Percentiles rank a stretch among this genome's conserved stretches.
These are phyloP conservation scores for Orthochromis indermauri DNA, from an alignment of 2,113 vertebrate species.

Conservation along the genomic window DNA sequence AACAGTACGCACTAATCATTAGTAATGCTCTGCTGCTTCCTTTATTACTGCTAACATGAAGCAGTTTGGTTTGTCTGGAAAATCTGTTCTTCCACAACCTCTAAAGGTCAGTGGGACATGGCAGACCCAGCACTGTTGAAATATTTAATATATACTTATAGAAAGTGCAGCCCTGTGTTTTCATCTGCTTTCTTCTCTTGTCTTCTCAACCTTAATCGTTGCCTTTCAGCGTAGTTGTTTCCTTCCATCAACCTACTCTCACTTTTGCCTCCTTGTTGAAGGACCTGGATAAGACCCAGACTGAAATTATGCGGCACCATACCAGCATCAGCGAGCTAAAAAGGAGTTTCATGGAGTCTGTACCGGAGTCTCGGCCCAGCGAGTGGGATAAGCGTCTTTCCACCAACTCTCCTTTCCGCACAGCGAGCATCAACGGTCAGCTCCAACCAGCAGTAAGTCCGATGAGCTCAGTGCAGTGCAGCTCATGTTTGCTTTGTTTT, in stretches of 20 bases:
- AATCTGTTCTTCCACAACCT: background rate
- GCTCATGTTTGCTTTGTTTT: background rate
- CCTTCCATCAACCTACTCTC: background rate
- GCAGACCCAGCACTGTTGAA: background rate
- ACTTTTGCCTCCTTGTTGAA: conserved; percentile 35
- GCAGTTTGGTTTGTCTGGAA: background rate
- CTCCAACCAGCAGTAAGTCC: conserved; percentile 83
- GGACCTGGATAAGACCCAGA: conserved; percentile 94
- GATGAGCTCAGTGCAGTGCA: background rate
- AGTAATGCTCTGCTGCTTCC: background rate
- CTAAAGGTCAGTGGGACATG: background rate
- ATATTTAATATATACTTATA: background rate
- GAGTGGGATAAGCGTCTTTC: conserved; percentile 98
- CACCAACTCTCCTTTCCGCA: conserved; percentile 89
- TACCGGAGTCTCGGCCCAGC: conserved; percentile 85
- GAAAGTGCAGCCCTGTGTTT: background rate
- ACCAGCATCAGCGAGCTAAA: conserved; percentile 96
- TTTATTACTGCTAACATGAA: background rate
- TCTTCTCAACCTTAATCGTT: background rate
- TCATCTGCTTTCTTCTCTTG: background rate
- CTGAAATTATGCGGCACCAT: conserved; percentile 93
- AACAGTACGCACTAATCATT: background rate
- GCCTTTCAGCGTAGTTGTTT: background rate
- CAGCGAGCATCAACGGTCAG: conserved; percentile 86
- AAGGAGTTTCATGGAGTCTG: conserved; percentile 96